A percentile compares a stretch with the other conserved stretches of the same genome.
Conservation (phyloP, 2,888 invertebrate genomes). For the Aleiodes leptofemur region DNA sequence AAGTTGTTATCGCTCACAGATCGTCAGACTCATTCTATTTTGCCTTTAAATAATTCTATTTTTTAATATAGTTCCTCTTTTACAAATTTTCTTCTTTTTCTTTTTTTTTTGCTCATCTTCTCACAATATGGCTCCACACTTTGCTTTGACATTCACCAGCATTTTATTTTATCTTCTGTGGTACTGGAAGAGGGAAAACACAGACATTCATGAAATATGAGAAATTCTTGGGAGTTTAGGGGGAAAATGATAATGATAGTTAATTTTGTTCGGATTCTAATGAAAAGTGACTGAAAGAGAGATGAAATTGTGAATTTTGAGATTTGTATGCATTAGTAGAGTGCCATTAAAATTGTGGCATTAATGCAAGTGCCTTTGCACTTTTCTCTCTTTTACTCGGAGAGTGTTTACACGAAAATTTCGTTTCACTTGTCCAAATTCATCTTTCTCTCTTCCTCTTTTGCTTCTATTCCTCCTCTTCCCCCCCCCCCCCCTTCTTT, state of each 20-base stretch:
- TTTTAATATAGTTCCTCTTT: too few relatives aligned
- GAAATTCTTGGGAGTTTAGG: not conserved
- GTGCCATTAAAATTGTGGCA: constrained; percentile 10
- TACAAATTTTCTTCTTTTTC: not conserved
- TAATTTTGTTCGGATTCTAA: not conserved
- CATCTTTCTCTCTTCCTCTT: constrained; percentile 57
- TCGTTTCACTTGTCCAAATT: constrained; percentile 8
- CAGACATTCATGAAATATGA: too few relatives aligned
- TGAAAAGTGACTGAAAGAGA: not conserved
- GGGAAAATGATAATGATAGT: not conserved
- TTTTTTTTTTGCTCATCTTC: constrained; percentile 33
- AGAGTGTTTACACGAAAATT: constrained; percentile 40
- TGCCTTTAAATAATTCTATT: constrained; percentile 15
- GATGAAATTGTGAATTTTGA: not conserved
- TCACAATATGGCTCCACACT: constrained; percentile 14
- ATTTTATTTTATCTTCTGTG: constrained; percentile 35
- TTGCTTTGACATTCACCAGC: constrained; percentile 25
- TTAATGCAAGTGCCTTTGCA: constrained; percentile 8
- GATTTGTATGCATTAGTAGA: constrained; percentile 15
- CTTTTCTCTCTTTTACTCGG: not conserved
- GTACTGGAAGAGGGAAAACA: constrained; percentile 9
- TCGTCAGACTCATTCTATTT: constrained; percentile 33
- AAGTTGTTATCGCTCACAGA: constrained; percentile 62
- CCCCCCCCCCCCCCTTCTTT: too few relatives aligned
- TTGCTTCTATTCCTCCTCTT: too few relatives aligned